Conservation (phyloP, 2,113 vertebrate species). For the crab-eating macaque (Macaca fascicularis) region DNA sequence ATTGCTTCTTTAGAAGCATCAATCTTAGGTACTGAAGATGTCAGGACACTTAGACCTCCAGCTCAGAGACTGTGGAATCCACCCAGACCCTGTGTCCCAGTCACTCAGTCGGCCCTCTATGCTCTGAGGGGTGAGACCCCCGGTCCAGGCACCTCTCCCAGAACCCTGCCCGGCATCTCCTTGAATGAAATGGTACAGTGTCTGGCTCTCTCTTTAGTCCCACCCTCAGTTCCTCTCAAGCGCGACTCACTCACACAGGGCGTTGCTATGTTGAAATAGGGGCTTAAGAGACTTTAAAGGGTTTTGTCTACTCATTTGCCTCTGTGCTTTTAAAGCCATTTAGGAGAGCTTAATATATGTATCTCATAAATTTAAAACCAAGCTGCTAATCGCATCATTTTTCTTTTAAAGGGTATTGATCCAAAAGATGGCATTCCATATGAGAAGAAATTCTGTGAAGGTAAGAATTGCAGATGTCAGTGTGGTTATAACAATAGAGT, state of each 20-base stretch:
- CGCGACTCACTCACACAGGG: not conserved
- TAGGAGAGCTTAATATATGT: not conserved
- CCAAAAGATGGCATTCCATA: constrained; percentile 85
- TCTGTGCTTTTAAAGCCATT: constrained; percentile 24
- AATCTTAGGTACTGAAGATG: not conserved
- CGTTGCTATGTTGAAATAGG: not conserved
- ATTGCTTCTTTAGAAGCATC: not conserved
- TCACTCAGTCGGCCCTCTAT: not conserved
- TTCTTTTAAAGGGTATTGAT: constrained; percentile 84
- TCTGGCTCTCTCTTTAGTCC: not conserved
- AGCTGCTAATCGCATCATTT: constrained; percentile 53
- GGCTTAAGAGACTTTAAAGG: not conserved
- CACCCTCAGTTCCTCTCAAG: not conserved
- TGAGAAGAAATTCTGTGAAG: constrained; percentile 88
- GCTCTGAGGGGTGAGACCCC: not conserved
- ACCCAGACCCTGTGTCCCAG: not conserved
- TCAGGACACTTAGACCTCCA: not conserved
- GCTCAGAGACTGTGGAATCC: not conserved
- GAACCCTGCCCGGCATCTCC: not conserved
- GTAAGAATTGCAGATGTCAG: constrained; percentile 64
- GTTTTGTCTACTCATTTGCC: not conserved
- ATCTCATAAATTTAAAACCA: constrained; percentile 39
- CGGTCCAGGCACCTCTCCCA: not conserved
- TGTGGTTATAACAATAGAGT: not conserved
- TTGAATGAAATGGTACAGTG: not conserved